Conservation (phyloP, 2,888 invertebrate species). For the Callimorpha dominula region DNA sequence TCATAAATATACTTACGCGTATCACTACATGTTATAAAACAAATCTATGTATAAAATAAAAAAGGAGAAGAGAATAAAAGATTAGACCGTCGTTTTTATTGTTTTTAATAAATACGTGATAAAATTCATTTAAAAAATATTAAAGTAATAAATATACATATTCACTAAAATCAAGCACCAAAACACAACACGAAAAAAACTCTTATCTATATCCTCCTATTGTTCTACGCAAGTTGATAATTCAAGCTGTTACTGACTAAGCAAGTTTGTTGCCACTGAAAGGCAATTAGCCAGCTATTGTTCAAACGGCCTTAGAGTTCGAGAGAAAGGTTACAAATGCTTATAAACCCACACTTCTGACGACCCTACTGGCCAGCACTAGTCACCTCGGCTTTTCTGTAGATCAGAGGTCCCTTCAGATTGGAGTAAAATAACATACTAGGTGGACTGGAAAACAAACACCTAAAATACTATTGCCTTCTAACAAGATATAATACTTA, state of each 20-base stretch:
- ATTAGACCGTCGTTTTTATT: too few relatives aligned
- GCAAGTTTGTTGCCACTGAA: neutral
- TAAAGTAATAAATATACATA: neutral
- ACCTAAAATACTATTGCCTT: too few relatives aligned
- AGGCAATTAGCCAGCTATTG: neutral
- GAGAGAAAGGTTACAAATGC: neutral
- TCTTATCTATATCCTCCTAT: constrained; percentile 2
- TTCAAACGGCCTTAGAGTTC: neutral
- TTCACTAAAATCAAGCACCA: neutral
- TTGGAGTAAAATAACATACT: too few relatives aligned
- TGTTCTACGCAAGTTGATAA: neutral
- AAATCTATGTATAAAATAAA: neutral
- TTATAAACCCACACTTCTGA: neutral
- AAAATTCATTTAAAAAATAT: too few relatives aligned
- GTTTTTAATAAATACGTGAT: too few relatives aligned
- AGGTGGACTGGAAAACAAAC: too few relatives aligned
- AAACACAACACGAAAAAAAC: neutral
- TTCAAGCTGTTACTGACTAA: neutral
- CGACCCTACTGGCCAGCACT: too few relatives aligned
- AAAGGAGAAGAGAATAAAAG: neutral
- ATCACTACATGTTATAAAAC: too few relatives aligned
- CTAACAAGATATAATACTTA: too few relatives aligned
- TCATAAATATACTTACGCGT: too few relatives aligned
- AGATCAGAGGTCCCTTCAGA: too few relatives aligned
- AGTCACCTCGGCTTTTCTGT: too few relatives aligned